These are phyloP conservation scores for Phoxinus phoxinus DNA, from an alignment of 2,113 vertebrate genomes.

Conservation along the genomic window DNA sequence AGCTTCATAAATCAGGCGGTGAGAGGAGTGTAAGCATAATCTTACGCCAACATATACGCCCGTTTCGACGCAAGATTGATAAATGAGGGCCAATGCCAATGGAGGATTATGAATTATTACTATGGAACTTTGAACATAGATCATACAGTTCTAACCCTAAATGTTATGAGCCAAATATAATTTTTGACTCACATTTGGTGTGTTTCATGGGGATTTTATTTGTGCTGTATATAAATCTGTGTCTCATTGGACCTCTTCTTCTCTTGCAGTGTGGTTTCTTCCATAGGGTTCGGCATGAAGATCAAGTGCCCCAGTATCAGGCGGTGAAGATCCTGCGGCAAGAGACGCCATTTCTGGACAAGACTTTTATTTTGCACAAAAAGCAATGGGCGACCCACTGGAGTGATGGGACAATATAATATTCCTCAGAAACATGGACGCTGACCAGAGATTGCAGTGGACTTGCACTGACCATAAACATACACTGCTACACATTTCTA, in stretches of 20 bases:
- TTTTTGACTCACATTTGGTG: no score
- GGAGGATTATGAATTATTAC: background rate
- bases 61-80: no score
- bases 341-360: conserved; percentile 84
- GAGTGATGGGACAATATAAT: conserved; percentile 75
- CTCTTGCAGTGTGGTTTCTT: conserved; percentile 88
- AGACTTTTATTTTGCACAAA: conserved; percentile 81
- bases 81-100: no score
- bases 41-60: no score
- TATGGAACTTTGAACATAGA: background rate
- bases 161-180: no score
- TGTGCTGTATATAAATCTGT: background rate
- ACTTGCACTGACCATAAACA: background rate
- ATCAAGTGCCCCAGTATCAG: conserved; percentile 88
- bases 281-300: conserved; percentile 80
- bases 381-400: conserved; percentile 86
- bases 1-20: no score
- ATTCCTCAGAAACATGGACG: background rate
- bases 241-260: background rate
- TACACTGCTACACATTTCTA: background rate
- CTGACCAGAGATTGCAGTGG: background rate
- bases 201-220: no score
- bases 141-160: no score
- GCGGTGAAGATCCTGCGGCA: conserved; percentile 89
- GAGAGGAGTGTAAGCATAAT: no score